A percentile compares a stretch with the other conserved stretches of the same genome.
These are phyloP conservation scores for Temnothorax rugatulus DNA, from an alignment of 2,888 invertebrate species.

Conservation along the genomic window DNA sequence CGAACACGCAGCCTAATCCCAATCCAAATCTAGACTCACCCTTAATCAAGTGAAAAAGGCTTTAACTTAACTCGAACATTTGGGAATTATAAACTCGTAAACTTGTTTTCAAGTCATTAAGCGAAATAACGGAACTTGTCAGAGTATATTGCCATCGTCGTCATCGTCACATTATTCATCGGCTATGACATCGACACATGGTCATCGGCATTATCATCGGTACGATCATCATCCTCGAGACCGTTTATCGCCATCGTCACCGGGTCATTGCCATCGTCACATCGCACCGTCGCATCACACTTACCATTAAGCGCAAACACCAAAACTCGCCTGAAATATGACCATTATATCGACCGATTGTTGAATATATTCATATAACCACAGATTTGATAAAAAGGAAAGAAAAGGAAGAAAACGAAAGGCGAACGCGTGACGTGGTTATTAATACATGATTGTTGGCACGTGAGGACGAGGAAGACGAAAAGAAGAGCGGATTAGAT, in stretches of 20 bases:
- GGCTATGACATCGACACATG: conserved; percentile 69
- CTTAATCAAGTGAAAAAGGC: conserved; percentile 86
- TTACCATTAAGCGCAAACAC: conserved; percentile 69
- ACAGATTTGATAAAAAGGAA: conserved; percentile 40
- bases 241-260: conserved; percentile 43
- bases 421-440: conserved; percentile 29
- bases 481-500: background rate
- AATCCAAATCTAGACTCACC: conserved; percentile 85
- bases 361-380: conserved; percentile 59
- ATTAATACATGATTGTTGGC: conserved; percentile 44
- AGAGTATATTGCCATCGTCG: conserved; percentile 81
- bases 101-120: conserved; percentile 84
- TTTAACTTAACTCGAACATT: conserved; percentile 86
- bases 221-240: conserved; percentile 52
- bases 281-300: conserved; percentile 60
- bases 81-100: conserved; percentile 83
- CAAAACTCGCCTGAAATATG: conserved; percentile 69
- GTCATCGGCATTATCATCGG: conserved; percentile 61
- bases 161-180: conserved; percentile 75
- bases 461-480: conserved; percentile 13
- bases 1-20: conserved; percentile 85
- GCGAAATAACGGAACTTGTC: conserved; percentile 81
- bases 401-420: conserved; percentile 16
- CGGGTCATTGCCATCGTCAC: conserved; percentile 29
- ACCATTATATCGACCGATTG: conserved; percentile 63